Percentiles rank a stretch among this genome's conserved stretches.
Evolutionary conservation across 2,113 vertebrate species (phyloP).

Genomic region (Clarias magur): DNA sequence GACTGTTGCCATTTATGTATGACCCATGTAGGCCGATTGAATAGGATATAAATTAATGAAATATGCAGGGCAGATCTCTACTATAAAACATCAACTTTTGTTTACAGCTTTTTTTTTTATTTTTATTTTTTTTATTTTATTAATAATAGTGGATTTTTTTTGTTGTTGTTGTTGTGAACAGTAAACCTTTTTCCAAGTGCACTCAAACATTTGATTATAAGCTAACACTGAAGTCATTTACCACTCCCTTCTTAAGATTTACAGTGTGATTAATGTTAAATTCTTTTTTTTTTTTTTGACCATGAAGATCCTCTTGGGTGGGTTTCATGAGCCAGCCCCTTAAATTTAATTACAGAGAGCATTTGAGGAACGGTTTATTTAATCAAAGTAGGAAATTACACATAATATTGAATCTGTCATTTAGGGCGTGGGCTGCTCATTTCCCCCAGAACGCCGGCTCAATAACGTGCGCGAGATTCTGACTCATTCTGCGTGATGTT

Average conservation of each 20-base stretch:
- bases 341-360: slow-evolving; percentile 29
- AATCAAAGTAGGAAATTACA: slow-evolving; percentile 29
- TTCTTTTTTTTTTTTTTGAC: background rate
- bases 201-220: background rate
- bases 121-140: too few relatives aligned
- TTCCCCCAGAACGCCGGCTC: background rate
- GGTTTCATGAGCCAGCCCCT: slow-evolving; percentile 25
- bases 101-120: background rate
- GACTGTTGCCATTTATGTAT: background rate
- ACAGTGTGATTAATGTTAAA: slow-evolving; percentile 20
- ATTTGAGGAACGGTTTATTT: slow-evolving; percentile 43
- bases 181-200: background rate
- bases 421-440: background rate
- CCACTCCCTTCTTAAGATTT: slow-evolving; percentile 2
- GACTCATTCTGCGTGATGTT: background rate
- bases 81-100: background rate
- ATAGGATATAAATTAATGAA: background rate
- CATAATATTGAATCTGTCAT: slow-evolving; percentile 36
- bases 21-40: background rate
- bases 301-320: slow-evolving; percentile 44
- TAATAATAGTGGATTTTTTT: too few relatives aligned
- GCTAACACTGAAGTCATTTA: background rate
- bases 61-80: background rate
- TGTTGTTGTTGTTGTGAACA: background rate
- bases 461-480: background rate